These are phyloP conservation scores for Eupelmus urozonus DNA, from an alignment of 2,888 invertebrate genomes.

Conservation along the genomic window DNA sequence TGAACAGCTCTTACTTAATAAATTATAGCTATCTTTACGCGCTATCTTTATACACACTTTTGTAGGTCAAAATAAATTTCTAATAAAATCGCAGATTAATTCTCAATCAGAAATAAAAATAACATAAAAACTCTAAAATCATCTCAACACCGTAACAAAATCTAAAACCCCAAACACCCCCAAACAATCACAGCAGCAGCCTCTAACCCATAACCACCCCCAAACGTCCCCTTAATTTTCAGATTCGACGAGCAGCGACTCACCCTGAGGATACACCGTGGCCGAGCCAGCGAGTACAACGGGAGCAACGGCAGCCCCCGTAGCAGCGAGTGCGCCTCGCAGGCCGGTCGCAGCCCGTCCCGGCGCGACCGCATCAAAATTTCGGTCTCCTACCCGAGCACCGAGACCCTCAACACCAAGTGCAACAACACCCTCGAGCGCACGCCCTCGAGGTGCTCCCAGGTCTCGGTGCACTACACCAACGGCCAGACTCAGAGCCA, in stretches of 20 bases:
- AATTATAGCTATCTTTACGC: too few species aligned
- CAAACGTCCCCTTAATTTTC: conserved; percentile 26
- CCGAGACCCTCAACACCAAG: conserved; percentile 79
- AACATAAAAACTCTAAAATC: too few species aligned
- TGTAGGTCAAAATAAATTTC: too few species aligned
- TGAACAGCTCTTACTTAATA: too few species aligned
- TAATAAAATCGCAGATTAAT: too few species aligned
- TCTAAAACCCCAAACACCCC: too few species aligned
- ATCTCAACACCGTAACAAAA: too few species aligned
- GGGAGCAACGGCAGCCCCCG: conserved; percentile 72
- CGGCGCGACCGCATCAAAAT: conserved; percentile 89
- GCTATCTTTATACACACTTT: too few species aligned
- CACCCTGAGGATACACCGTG: conserved; percentile 93
- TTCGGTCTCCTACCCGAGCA: conserved; percentile 90
- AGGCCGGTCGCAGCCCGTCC: conserved; percentile 76
- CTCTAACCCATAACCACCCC: too few species aligned
- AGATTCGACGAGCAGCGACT: conserved; percentile 94
- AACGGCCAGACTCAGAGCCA: conserved; percentile 75
- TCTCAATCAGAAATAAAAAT: too few species aligned
- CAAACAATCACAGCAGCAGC: too few species aligned
- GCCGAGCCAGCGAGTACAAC: conserved; percentile 83
- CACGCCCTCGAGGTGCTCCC: conserved; percentile 73
- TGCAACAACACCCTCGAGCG: conserved; percentile 74
- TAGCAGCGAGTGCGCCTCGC: conserved; percentile 64
- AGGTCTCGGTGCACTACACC: conserved; percentile 73